Base-by-base conservation (phyloP, 2,888 invertebrate genomes). In the Drosophila pegasa region DNA sequence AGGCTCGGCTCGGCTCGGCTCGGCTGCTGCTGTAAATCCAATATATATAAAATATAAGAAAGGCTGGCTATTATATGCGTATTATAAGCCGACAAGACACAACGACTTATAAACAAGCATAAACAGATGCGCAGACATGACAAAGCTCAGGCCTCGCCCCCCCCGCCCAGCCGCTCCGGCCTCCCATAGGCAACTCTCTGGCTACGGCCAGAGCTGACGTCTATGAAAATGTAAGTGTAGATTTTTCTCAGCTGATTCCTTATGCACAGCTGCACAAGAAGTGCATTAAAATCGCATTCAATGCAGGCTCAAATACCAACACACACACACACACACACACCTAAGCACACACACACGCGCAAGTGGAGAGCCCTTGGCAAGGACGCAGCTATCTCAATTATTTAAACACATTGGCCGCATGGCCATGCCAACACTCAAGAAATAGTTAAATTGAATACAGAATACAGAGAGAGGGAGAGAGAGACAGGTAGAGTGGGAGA, bases 271-370 rank as follows among this genome's bases (percentile, higher is more conserved):
- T 82, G 69, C 71, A 62, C 63, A 66, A 55, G 67, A 51, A 72
- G 66, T 87, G 85, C 88, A 84, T 75, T 78, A 78, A 84, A 75
- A 72, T 74, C 70, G 47, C 69, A 71, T 65, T 61, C 37, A 78
- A 66, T 68, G 61, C 64, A 40, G 47, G 41, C 54, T 22, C 54
- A 47, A 43, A 62, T 33, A n/a, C 20, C 47, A 40, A 31, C 38
- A 33, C 45, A 59, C 33, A 62, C 43, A 41, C 40, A 55, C 38
- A 48, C 8, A 43, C 18, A 41, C 31, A 60, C 45, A 22, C 31
- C 41, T 10, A 52, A 12, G 37, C 43, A 37, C 37, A 27, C 20
- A 43, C 33, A 20, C 35, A 31, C 22, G 43, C n/a, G 7, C 20
- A 12, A 54, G 41, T 48, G 45, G 41, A 43, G 52, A 40, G 41